A percentile compares a stretch with the other conserved stretches of the same genome.
Evolutionary conservation across 2,888 invertebrate genomes (phyloP).

Genomic region (Steromphala cineraria): DNA sequence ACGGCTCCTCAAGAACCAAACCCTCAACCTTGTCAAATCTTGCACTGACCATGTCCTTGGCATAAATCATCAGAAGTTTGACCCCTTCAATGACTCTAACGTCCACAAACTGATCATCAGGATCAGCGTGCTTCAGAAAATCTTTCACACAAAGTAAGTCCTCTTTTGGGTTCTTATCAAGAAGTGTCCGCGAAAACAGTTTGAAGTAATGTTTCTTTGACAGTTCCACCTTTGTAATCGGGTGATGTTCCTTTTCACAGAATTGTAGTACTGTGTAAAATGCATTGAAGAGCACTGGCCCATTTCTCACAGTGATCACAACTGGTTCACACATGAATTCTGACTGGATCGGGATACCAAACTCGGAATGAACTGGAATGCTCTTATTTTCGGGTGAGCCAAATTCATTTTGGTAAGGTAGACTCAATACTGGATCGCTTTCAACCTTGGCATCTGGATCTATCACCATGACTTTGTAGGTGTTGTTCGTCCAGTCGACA

Average conservation of each 20-base stretch:
- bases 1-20: slow-evolving; percentile 40
- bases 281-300: slow-evolving; percentile 32
- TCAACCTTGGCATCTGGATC: slow-evolving; percentile 42
- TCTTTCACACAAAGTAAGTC: slow-evolving; percentile 43
- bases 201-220: slow-evolving; percentile 41
- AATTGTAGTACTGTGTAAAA: slow-evolving; percentile 52
- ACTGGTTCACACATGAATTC: slow-evolving; percentile 56
- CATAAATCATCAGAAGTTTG: slow-evolving; percentile 54
- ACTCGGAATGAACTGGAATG: background rate
- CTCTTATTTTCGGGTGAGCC: background rate
- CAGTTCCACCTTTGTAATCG: slow-evolving; percentile 34
- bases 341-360: slow-evolving; percentile 49
- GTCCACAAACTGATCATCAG: slow-evolving; percentile 52
- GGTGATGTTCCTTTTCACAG: slow-evolving; percentile 27
- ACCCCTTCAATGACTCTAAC: slow-evolving; percentile 40
- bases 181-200: slow-evolving; percentile 42
- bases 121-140: slow-evolving; percentile 43
- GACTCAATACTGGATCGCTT: slow-evolving; percentile 34
- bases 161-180: slow-evolving; percentile 27
- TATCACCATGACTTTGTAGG: slow-evolving; percentile 50
- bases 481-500: slow-evolving; percentile 56
- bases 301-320: slow-evolving; percentile 34
- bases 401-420: slow-evolving; percentile 54
- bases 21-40: slow-evolving; percentile 50
- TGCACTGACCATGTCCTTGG: slow-evolving; percentile 46